Percentiles rank a stretch among this genome's conserved stretches.
phyloP scores from a whole-genome alignment of 2,113 vertebrate species.

The Passer montanus region DNA sequence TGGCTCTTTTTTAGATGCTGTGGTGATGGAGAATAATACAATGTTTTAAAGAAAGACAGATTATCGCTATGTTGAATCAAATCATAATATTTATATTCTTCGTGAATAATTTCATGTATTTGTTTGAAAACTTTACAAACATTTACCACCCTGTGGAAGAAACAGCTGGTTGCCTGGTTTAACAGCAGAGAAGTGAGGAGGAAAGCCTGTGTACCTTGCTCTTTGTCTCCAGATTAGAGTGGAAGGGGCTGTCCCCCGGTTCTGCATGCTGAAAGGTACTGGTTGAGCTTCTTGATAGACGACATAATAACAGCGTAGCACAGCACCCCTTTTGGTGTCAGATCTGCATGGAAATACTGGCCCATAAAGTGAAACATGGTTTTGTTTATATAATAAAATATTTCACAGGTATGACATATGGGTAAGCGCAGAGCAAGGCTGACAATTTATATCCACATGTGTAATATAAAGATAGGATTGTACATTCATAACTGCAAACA shows the following conservation, averaged over 20 bases:
- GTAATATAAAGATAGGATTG: slow-evolving; percentile 60
- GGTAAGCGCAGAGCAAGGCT: slow-evolving; percentile 21
- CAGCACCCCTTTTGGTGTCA: slow-evolving; percentile 1
- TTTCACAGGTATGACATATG: slow-evolving; percentile 48
- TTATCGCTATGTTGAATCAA: background rate
- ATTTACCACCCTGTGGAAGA: background rate
- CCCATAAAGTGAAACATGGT: slow-evolving; percentile 44
- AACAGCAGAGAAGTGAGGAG: background rate
- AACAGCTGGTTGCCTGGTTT: background rate
- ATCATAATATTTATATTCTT: slow-evolving; percentile 1
- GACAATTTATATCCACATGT: slow-evolving; percentile 51
- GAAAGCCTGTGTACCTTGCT: background rate
- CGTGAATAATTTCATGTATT: background rate
- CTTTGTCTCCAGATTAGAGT: background rate
- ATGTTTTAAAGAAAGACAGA: background rate
- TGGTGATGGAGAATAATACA: background rate
- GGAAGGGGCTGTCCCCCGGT: background rate
- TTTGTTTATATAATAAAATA: slow-evolving; percentile 65
- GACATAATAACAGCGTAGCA: background rate
- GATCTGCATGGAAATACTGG: slow-evolving; percentile 21
- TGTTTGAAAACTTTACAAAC: slow-evolving; percentile 25
- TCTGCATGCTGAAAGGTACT: background rate
- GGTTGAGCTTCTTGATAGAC: background rate
- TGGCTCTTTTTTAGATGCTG: background rate
- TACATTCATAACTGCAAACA: slow-evolving; percentile 11